Evolutionary conservation across 2,113 vertebrate genomes (phyloP).

Genomic region (Poeciliopsis prolifica): DNA sequence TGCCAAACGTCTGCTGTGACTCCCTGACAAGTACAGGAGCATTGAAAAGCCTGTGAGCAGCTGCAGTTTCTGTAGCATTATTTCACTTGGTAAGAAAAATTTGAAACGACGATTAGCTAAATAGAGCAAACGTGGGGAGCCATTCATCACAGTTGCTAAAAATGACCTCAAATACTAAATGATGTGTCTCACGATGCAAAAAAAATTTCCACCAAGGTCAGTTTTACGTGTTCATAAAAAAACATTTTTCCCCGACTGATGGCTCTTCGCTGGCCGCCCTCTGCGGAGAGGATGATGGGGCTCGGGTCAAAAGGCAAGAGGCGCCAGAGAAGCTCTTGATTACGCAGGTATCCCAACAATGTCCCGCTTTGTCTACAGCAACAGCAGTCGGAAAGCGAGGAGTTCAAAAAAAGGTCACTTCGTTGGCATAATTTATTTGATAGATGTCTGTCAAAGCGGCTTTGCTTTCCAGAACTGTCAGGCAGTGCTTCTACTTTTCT

Average conservation of each 20-base stretch:
- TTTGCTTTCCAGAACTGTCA: conserved; percentile 13
- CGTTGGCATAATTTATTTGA: conserved; percentile 35
- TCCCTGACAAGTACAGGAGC: conserved; percentile 52
- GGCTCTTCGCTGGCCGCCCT: conserved; percentile 32
- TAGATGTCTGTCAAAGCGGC: conserved; percentile 32
- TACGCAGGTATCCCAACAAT: conserved; percentile 66
- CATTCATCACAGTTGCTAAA: conserved; percentile 37
- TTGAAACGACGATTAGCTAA: conserved; percentile 51
- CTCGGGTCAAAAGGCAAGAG: conserved; percentile 63
- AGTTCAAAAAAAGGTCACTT: conserved; percentile 62
- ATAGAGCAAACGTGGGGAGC: conserved; percentile 24
- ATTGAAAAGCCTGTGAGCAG: conserved; percentile 43
- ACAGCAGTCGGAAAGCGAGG: background rate
- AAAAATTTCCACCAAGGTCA: conserved; percentile 45
- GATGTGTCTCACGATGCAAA: background rate
- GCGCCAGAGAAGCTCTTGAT: conserved; percentile 51
- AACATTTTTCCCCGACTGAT: conserved; percentile 25
- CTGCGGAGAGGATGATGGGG: conserved; percentile 41
- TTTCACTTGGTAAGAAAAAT: conserved; percentile 25
- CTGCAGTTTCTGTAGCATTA: conserved; percentile 49
- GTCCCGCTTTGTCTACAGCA: conserved; percentile 54
- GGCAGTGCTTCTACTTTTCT: background rate
- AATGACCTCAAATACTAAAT: conserved; percentile 44
- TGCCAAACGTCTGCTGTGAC: conserved; percentile 69
- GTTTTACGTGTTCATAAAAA: conserved; percentile 27